These are phyloP conservation scores for Synanthedon tipuliformis DNA, from an alignment of 2,888 invertebrate genomes.

Conservation along the genomic window DNA sequence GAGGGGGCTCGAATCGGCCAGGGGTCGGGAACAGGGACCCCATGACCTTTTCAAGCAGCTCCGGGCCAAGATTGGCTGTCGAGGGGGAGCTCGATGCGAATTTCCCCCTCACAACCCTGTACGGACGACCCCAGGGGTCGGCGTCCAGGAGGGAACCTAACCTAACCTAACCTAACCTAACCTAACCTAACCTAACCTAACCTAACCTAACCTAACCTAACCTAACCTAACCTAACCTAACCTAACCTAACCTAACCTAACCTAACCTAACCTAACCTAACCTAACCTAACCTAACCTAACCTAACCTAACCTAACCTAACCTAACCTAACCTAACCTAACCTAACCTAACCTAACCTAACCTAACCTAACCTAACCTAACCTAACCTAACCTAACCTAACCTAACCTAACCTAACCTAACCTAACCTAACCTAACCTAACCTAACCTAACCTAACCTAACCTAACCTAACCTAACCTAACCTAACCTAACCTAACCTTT, in stretches of 20 bases:
- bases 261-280: neutral
- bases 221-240: neutral
- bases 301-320: neutral
- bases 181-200: neutral
- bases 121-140: no score
- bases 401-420: neutral
- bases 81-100: no score
- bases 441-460: neutral
- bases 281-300: neutral
- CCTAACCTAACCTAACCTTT: neutral
- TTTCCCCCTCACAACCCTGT: neutral
- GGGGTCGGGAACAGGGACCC: no score
- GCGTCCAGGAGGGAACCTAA: no score
- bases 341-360: slow-evolving; percentile 3
- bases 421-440: neutral
- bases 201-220: neutral
- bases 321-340: neutral
- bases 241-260: neutral
- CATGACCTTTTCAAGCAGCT: no score
- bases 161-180: neutral
- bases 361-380: slow-evolving; percentile 2
- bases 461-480: neutral
- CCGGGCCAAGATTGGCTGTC: no score
- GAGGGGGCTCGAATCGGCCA: no score
- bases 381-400: slow-evolving; percentile 2